A percentile compares a stretch with the other conserved stretches of the same genome.
phyloP scores from a whole-genome alignment of 2,888 invertebrate genomes.

The Catocala sponsa region DNA sequence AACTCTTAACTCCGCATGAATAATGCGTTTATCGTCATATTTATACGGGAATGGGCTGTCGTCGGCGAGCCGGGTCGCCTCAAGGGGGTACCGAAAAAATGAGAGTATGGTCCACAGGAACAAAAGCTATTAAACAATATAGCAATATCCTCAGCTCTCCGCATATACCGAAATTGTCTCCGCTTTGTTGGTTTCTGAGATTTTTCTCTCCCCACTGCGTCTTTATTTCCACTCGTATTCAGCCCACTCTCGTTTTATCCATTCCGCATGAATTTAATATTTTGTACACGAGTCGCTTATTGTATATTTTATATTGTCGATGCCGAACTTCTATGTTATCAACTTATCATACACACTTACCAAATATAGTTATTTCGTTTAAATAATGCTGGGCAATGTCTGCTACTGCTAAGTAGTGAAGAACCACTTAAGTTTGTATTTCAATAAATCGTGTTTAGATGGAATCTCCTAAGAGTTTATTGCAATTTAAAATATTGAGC shows the following conservation, averaged over 20 bases:
- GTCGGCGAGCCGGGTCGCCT: conserved; percentile 4
- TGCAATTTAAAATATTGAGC: too few species aligned
- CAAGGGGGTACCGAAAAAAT: conserved; percentile 20
- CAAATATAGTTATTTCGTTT: not conserved
- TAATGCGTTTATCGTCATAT: conserved; percentile 5
- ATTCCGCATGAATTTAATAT: conserved; percentile 27
- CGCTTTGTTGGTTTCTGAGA: conserved; percentile 27
- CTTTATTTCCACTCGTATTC: conserved; percentile 21
- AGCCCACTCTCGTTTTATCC: conserved; percentile 21
- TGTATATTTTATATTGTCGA: conserved; percentile 8
- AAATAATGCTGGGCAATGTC: too few species aligned
- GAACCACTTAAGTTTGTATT: too few species aligned
- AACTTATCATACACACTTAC: conserved; percentile 1
- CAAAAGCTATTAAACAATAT: conserved; percentile 29
- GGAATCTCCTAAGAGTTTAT: too few species aligned
- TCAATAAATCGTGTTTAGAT: too few species aligned
- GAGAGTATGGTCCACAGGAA: conserved; percentile 9
- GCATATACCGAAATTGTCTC: conserved; percentile 27
- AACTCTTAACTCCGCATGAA: conserved; percentile 1
- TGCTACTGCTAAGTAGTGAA: too few species aligned
- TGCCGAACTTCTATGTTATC: conserved; percentile 1
- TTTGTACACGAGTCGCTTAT: conserved; percentile 15
- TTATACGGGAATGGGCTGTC: conserved; percentile 9
- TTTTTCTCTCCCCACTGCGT: conserved; percentile 20
- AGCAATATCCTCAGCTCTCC: conserved; percentile 21